Percentiles rank a stretch among this genome's conserved stretches.
phyloP scores from a whole-genome alignment of 1,140 invertebrate species.

The Aethina tumida region DNA sequence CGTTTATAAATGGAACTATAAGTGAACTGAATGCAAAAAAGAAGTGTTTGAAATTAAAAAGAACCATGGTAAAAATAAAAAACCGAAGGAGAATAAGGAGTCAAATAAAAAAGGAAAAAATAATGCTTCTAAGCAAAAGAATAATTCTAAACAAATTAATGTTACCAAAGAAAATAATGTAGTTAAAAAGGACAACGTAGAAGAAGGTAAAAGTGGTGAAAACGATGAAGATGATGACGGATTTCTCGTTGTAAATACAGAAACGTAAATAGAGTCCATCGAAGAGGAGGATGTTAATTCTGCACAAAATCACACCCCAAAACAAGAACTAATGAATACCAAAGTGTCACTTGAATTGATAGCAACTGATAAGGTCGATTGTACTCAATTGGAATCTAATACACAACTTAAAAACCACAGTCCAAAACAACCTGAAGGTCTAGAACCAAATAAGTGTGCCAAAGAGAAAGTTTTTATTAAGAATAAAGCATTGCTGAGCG shows the following conservation, averaged over 20 bases:
- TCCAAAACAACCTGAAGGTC: slow-evolving; percentile 5
- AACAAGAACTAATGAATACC: neutral
- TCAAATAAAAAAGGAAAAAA: no score
- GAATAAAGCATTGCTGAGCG: slow-evolving; percentile 20
- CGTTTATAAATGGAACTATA: no score
- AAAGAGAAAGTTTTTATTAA: slow-evolving; percentile 16
- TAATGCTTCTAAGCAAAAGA: no score
- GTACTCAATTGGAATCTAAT: neutral
- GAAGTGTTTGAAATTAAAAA: slow-evolving; percentile 5
- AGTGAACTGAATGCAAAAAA: no score
- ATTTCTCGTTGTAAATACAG: slow-evolving; percentile 7
- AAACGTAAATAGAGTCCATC: slow-evolving; percentile 7
- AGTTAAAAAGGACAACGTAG: no score
- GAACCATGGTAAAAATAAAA: slow-evolving; percentile 1
- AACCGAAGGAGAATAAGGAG: no score
- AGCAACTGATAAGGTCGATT: neutral
- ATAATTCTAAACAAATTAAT: no score
- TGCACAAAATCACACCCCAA: neutral
- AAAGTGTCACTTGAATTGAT: slow-evolving; percentile 2
- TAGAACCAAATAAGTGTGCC: slow-evolving; percentile 6
- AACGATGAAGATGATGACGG: slow-evolving; percentile 3
- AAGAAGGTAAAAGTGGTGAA: slow-evolving; percentile 3
- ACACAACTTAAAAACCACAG: slow-evolving; percentile 6
- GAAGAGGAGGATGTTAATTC: neutral
- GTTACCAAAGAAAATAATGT: no score